These are phyloP conservation scores for Drosophila engyochracea DNA, from an alignment of 2,888 invertebrate genomes.

Conservation along the genomic window DNA sequence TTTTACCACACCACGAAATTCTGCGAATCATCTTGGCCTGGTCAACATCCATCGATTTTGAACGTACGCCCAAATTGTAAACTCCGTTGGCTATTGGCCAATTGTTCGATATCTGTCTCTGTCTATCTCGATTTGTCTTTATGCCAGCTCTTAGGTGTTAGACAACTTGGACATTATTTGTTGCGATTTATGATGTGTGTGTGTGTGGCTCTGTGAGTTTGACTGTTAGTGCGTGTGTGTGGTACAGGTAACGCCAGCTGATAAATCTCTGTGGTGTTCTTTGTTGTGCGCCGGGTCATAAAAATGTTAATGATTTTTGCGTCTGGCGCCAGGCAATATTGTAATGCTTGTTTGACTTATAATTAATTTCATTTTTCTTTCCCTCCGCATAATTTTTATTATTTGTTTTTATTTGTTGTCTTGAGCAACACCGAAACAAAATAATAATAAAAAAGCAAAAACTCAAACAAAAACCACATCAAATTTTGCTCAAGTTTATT, in stretches of 20 bases:
- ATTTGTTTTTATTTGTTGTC: slow-evolving; percentile 54
- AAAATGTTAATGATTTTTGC: slow-evolving; percentile 81
- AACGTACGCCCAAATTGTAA: slow-evolving; percentile 50
- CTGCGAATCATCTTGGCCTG: slow-evolving; percentile 63
- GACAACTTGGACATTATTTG: slow-evolving; percentile 78
- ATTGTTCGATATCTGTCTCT: slow-evolving; percentile 21
- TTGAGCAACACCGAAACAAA: slow-evolving; percentile 39
- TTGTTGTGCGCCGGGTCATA: slow-evolving; percentile 78
- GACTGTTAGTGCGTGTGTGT: slow-evolving; percentile 17
- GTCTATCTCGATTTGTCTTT: slow-evolving; percentile 53
- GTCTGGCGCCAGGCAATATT: slow-evolving; percentile 81
- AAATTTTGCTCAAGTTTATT: slow-evolving; percentile 65
- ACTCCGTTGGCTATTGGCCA: slow-evolving; percentile 46
- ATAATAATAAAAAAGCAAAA: slow-evolving; percentile 16
- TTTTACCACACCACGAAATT: slow-evolving; percentile 41
- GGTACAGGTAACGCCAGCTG: slow-evolving; percentile 72
- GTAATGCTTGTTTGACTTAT: slow-evolving; percentile 81
- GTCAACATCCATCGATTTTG: slow-evolving; percentile 49
- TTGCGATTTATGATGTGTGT: slow-evolving; percentile 66
- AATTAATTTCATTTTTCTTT: slow-evolving; percentile 76
- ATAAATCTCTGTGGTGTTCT: slow-evolving; percentile 75
- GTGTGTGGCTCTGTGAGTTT: slow-evolving; percentile 14
- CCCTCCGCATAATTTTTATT: slow-evolving; percentile 56
- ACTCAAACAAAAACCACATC: slow-evolving; percentile 37
- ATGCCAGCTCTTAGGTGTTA: slow-evolving; percentile 69